Percentiles rank a stretch among this genome's conserved stretches.
Conservation (phyloP, 2,888 invertebrate species). For the Heteromurus nitidus region DNA sequence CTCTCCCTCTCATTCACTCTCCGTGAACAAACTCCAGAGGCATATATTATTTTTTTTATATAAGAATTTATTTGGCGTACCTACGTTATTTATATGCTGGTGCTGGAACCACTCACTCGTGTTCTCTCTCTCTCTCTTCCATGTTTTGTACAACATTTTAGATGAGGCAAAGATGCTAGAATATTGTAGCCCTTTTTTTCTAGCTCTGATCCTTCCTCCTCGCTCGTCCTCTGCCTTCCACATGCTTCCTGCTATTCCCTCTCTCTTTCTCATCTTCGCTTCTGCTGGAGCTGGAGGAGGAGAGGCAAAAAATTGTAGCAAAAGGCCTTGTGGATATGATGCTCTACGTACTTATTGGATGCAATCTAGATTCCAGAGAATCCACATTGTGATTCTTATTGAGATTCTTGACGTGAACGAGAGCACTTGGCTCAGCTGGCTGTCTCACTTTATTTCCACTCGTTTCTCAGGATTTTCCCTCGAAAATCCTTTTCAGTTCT, state of each 20-base stretch:
- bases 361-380: conserved; percentile 29
- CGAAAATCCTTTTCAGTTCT: neutral
- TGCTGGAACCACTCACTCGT: neutral
- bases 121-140: neutral
- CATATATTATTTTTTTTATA: neutral
- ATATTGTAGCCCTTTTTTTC: conserved; percentile 19
- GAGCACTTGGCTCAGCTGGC: conserved; percentile 59
- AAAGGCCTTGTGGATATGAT: neutral
- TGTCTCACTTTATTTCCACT: conserved; percentile 12
- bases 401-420: conserved; percentile 49
- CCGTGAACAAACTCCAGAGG: neutral
- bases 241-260: conserved; percentile 47
- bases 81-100: neutral
- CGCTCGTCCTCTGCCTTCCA: conserved; percentile 35
- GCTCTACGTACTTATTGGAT: neutral
- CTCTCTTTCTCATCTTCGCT: conserved; percentile 43
- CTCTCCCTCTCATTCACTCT: neutral
- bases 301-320: neutral
- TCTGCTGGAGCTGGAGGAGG: neutral
- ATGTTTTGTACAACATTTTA: neutral
- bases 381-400: conserved; percentile 54
- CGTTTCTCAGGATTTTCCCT: neutral
- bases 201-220: conserved; percentile 47
- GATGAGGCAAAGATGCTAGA: neutral
- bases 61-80: neutral